Evolutionary conservation across 2,797 vertebrate genomes (phyloP).

Genomic region (Poecile montanus): DNA sequence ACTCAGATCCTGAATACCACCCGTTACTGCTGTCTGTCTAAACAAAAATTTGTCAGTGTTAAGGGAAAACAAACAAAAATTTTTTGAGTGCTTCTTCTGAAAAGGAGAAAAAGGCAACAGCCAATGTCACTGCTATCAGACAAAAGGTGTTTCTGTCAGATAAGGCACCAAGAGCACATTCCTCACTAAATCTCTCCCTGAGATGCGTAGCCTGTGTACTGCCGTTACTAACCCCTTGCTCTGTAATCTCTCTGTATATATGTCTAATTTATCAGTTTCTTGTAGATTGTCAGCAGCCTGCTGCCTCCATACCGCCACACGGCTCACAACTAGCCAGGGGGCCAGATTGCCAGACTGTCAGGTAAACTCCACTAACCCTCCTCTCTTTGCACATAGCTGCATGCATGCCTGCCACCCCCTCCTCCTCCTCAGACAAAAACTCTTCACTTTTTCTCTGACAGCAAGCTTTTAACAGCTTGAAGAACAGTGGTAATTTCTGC

Average conservation of each 20-base stretch:
- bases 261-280: conserved; percentile 99
- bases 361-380: conserved; percentile 83
- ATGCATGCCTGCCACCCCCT: conserved; percentile 36
- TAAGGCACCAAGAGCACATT: conserved; percentile 56
- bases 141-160: conserved; percentile 45
- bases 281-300: conserved; percentile 99
- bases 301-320: conserved; percentile 95
- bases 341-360: conserved; percentile 86
- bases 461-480: neutral
- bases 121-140: neutral
- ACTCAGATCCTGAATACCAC: neutral
- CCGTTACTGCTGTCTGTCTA: neutral
- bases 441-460: neutral
- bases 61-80: neutral
- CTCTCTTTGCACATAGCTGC: conserved; percentile 52
- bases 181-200: conserved; percentile 80
- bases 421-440: neutral
- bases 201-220: conserved; percentile 47
- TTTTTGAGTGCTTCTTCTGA: neutral
- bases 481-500: neutral
- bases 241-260: conserved; percentile 92
- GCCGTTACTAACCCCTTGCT: conserved; percentile 82
- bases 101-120: neutral
- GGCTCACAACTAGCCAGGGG: conserved; percentile 93
- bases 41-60: neutral